These are phyloP conservation scores for Mus spicilegus DNA, from an alignment of 2,113 vertebrate genomes.

Conservation along the genomic window DNA sequence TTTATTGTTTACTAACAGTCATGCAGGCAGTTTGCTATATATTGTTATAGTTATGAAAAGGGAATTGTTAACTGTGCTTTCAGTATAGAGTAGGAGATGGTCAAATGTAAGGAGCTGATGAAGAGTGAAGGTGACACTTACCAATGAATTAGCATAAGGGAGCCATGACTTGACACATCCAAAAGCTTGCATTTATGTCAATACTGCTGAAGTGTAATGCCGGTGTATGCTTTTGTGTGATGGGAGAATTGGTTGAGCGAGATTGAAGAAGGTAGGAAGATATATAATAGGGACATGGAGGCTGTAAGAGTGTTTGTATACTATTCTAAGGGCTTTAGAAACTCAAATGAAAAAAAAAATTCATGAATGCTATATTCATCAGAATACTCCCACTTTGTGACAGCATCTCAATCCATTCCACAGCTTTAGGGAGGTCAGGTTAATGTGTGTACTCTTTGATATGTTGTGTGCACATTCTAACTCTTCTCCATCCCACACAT, in stretches of 20 bases:
- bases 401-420: neutral
- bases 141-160: neutral
- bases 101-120: neutral
- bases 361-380: neutral
- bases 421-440: neutral
- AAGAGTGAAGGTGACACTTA: neutral
- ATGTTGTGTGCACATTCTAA: neutral
- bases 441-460: rapidly evolving
- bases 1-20: neutral
- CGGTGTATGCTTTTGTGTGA: neutral
- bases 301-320: neutral
- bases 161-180: neutral
- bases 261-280: neutral
- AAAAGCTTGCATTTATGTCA: neutral
- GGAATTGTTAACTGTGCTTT: neutral
- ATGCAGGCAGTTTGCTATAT: neutral
- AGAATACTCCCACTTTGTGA: neutral
- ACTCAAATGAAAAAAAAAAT: neutral
- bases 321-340: neutral
- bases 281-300: neutral
- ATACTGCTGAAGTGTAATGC: neutral
- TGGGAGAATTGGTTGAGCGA: neutral
- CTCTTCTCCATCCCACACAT: neutral
- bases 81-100: neutral
- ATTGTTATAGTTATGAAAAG: neutral